Percentiles rank a stretch among this genome's conserved stretches.
Conservation (phyloP, 2,797 vertebrate genomes). For the Rhadinocentrus ornatus region DNA sequence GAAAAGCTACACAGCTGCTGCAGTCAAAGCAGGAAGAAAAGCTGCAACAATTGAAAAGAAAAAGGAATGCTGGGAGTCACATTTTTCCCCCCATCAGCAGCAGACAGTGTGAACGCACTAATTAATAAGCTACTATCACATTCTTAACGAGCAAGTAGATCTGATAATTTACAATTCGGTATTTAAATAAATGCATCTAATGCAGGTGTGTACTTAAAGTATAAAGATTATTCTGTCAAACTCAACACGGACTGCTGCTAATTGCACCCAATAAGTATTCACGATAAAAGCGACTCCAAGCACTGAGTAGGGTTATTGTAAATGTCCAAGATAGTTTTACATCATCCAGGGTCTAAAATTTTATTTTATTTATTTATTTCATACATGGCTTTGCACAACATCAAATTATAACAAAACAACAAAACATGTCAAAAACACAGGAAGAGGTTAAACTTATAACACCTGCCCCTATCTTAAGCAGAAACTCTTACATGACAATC, state of each 20-base stretch:
- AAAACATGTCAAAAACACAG: too few relatives aligned
- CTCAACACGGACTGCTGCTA: background rate
- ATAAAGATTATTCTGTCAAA: background rate
- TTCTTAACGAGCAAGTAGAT: background rate
- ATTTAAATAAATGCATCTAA: background rate
- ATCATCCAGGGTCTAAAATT: background rate
- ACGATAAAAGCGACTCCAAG: background rate
- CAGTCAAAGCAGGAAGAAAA: background rate
- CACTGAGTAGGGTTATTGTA: background rate
- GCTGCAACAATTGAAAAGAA: background rate
- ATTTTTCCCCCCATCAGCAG: background rate
- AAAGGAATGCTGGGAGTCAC: background rate
- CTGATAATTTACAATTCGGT: background rate
- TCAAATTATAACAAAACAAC: too few relatives aligned
- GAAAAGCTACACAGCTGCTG: background rate
- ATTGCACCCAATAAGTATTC: background rate
- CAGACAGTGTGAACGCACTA: background rate
- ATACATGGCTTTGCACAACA: too few relatives aligned
- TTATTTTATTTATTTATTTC: too few relatives aligned
- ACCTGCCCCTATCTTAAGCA: too few relatives aligned
- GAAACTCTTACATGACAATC: too few relatives aligned
- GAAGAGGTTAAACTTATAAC: too few relatives aligned
- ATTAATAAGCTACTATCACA: background rate
- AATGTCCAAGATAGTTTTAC: background rate
- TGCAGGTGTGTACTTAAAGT: background rate